Evolutionary conservation across 2,797 vertebrate species (phyloP).

Genomic region (Thalassophryne amazonica): DNA sequence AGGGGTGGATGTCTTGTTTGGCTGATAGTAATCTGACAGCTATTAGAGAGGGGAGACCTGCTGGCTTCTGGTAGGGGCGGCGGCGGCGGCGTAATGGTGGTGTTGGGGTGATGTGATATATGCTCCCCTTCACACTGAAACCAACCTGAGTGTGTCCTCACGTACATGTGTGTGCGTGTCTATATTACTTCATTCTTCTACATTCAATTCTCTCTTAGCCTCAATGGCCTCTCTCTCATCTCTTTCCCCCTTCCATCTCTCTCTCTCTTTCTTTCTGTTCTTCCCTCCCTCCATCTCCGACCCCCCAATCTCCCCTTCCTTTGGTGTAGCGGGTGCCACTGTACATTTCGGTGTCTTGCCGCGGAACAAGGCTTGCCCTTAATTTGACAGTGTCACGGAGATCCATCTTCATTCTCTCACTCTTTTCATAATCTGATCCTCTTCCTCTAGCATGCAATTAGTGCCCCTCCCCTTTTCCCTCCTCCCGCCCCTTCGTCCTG

Average conservation of each 20-base stretch:
- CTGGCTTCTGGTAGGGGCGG: conserved; percentile 46
- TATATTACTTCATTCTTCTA: conserved; percentile 66
- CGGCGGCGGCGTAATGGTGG: conserved; percentile 16
- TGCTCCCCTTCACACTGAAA: conserved; percentile 52
- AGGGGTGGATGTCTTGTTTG: conserved; percentile 76
- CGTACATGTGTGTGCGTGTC: conserved; percentile 38
- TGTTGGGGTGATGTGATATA: conserved; percentile 64
- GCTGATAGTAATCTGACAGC: conserved; percentile 82
- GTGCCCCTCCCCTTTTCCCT: conserved; percentile 84
- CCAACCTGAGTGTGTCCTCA: conserved; percentile 15
- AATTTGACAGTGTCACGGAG: conserved; percentile 97
- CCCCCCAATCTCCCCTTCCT: conserved; percentile 55
- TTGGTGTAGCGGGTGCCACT: conserved; percentile 64
- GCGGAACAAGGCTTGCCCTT: conserved; percentile 82
- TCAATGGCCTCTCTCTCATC: conserved; percentile 66
- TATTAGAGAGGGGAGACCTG: conserved; percentile 74
- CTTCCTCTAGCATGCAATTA: conserved; percentile 98
- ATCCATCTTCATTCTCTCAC: conserved; percentile 99
- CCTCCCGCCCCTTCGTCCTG: conserved; percentile 40
- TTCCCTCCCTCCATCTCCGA: conserved; percentile 38
- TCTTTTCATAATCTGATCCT: conserved; percentile 99
- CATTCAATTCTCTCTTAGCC: conserved; percentile 76
- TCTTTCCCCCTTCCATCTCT: conserved; percentile 28
- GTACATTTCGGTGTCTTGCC: conserved; percentile 85
- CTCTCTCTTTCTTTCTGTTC: conserved; percentile 10